These are phyloP conservation scores for Eueides isabella DNA, from an alignment of 1,140 invertebrate genomes.

Conservation along the genomic window DNA sequence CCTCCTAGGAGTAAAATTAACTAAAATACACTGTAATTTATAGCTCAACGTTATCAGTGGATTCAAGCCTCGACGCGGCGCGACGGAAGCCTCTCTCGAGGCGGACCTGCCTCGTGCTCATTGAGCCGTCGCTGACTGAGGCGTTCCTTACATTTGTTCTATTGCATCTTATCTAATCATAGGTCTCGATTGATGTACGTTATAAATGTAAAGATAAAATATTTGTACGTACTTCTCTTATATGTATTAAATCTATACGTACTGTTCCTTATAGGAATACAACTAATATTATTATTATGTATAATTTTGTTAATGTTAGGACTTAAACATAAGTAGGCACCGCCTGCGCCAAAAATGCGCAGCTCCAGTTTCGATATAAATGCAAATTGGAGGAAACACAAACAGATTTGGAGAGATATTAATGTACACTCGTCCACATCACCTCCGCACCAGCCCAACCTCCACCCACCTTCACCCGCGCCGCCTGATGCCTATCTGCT, in stretches of 20 bases:
- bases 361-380: slow-evolving; percentile 47
- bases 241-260: no score
- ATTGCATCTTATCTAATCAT: neutral
- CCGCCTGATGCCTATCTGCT: neutral
- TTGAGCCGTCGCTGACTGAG: neutral
- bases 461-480: no score
- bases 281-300: neutral
- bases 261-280: no score
- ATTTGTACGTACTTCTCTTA: neutral
- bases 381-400: slow-evolving; percentile 49
- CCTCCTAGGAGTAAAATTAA: no score
- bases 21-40: no score
- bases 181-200: no score
- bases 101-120: neutral
- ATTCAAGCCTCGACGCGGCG: no score
- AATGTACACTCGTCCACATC: slow-evolving; percentile 36
- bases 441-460: neutral
- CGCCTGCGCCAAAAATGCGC: neutral
- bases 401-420: slow-evolving; percentile 51
- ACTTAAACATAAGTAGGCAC: neutral
- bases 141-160: neutral
- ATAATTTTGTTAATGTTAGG: neutral
- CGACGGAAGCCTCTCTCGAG: no score
- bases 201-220: no score
- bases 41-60: neutral